Base-by-base conservation (phyloP, 2,113 vertebrate species). In the Pao palembangensis region DNA sequence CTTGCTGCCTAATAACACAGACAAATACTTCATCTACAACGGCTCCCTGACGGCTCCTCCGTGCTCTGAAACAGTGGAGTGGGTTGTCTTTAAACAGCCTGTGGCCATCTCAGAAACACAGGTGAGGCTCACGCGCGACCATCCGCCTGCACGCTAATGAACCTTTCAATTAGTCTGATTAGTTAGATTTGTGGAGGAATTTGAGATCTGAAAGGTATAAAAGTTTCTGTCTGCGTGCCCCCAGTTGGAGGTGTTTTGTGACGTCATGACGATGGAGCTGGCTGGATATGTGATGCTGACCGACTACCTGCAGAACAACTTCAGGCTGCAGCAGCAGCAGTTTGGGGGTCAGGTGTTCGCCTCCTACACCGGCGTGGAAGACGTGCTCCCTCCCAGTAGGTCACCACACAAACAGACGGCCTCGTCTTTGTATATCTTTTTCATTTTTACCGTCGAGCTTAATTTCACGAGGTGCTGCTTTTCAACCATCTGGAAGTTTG, bases 241-340 rank as follows among this genome's bases (percentile, higher is more conserved):
- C 4, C 80, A 98, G 96, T 67, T 99, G 89, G 91, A 95, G 86
- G 87, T 93, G 18, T 98, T 99, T 67, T 99, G 96, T 75, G 97
- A 98, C 71, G 94, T 99, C 80, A 94, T 99, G 86, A 99, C 96
- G 49, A 92, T 99, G 95, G 93, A 98, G 69, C 95, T 98, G 67
- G 93, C 94, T 20, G 95, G 96, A 2, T 98, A 96, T 23, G 96
- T 96, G 75, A 96, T 99, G 93, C 85, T 99, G 78, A 98, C 96
- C 74, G 97, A 99, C 80, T 99, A 99, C 71, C 88, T 99, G 75
- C 95, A 98, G 86, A 98, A 96, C 85, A 99, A 99, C 90, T 98
- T 92, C 80, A 87, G 97, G 77, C 93, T 94, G 19, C 95, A 96
- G 75, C 95, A 95, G 47, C 91, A 93, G 74, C 94, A 96, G 71